phyloP scores from a whole-genome alignment of 2,888 invertebrate genomes.

The Oithona nana region DNA sequence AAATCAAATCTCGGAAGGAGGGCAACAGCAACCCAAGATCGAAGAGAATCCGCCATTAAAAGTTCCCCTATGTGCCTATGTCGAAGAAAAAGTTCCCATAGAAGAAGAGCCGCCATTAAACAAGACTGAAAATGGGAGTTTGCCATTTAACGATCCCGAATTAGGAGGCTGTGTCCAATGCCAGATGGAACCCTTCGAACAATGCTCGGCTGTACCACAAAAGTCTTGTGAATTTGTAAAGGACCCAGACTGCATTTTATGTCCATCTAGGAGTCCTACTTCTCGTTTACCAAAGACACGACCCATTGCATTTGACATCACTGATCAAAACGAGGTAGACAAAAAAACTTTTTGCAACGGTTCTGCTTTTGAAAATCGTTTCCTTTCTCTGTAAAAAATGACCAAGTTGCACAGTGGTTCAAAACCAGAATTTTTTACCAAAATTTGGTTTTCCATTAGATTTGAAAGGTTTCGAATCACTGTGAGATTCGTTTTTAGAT shows the following conservation, averaged over 20 bases:
- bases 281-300: no score
- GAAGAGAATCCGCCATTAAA: not conserved
- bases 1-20: no score
- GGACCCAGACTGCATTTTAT: not conserved
- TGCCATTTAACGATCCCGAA: not conserved
- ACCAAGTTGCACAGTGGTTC: no score
- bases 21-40: not conserved
- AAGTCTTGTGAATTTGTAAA: not conserved
- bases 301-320: not conserved
- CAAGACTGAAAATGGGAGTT: not conserved
- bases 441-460: no score
- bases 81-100: not conserved
- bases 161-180: not conserved
- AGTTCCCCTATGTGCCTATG: not conserved
- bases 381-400: no score
- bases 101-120: not conserved
- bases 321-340: not conserved
- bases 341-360: no score
- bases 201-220: not conserved
- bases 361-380: no score
- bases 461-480: no score
- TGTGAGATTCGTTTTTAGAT: no score
- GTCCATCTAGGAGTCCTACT: no score
- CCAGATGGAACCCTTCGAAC: not conserved
- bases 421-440: no score